Percentiles rank a stretch among this genome's conserved stretches.
phyloP scores from a whole-genome alignment of 1,140 invertebrate genomes.

The Episyrphus balteatus region DNA sequence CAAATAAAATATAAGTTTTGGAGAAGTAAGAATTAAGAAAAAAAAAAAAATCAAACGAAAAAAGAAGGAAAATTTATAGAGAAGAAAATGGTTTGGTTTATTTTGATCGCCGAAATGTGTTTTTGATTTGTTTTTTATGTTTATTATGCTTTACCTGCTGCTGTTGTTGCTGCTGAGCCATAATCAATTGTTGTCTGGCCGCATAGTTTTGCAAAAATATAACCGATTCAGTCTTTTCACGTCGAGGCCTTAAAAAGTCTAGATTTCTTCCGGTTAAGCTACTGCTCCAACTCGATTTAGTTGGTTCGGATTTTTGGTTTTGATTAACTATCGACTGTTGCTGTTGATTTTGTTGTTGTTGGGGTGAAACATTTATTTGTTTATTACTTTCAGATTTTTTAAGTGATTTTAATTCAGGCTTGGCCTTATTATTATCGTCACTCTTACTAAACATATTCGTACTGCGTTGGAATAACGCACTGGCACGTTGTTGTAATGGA shows the following conservation, averaged over 20 bases:
- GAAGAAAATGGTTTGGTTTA: slow-evolving; percentile 5
- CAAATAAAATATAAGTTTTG: slow-evolving; percentile 9
- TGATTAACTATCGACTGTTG: slow-evolving; percentile 1
- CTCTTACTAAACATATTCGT: slow-evolving; percentile 36
- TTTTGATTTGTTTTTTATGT: slow-evolving; percentile 1
- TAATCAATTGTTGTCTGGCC: slow-evolving; percentile 37
- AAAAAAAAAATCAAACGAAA: not conserved
- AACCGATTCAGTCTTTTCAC: slow-evolving; percentile 78
- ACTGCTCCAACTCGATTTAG: slow-evolving; percentile 21
- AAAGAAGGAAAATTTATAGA: slow-evolving; percentile 5
- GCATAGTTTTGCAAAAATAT: slow-evolving; percentile 54
- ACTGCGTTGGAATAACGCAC: slow-evolving; percentile 53
- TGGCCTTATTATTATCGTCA: not conserved
- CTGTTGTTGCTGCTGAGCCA: slow-evolving; percentile 34
- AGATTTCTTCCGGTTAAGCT: slow-evolving; percentile 16
- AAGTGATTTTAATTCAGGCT: not conserved
- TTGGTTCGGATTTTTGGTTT: not conserved
- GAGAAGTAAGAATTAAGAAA: slow-evolving; percentile 10
- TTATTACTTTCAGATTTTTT: not conserved
- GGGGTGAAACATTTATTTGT: not conserved
- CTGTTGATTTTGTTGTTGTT: slow-evolving; percentile 12
- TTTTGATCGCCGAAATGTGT: not conserved
- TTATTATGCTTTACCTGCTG: slow-evolving; percentile 29
- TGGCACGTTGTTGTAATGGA: slow-evolving; percentile 39
- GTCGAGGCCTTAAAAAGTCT: slow-evolving; percentile 49